A percentile compares a stretch with the other conserved stretches of the same genome.
Conservation (phyloP, 2,888 invertebrate genomes). For the Aphodius sticticus region DNA sequence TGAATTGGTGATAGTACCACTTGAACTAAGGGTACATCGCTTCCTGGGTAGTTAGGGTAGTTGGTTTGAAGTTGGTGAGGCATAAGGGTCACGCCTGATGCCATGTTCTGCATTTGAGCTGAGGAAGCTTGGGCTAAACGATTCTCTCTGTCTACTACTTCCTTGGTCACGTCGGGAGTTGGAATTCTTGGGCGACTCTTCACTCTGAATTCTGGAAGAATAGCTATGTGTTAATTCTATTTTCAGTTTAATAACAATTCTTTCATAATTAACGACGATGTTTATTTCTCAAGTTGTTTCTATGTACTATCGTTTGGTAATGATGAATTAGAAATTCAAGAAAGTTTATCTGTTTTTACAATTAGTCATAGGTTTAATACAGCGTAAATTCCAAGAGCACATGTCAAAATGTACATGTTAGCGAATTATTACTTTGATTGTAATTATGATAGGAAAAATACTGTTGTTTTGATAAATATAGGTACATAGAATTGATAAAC, state of each 20-base stretch:
- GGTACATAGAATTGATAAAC: too few species aligned
- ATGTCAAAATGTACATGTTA: too few species aligned
- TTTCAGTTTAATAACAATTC: slow-evolving; percentile 62
- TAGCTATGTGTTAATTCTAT: slow-evolving; percentile 73
- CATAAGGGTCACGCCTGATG: slow-evolving; percentile 74
- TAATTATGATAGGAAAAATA: too few species aligned
- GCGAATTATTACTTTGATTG: too few species aligned
- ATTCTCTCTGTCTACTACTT: slow-evolving; percentile 76
- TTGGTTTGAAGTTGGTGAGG: slow-evolving; percentile 66
- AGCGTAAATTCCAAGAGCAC: too few species aligned
- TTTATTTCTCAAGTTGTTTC: too few species aligned
- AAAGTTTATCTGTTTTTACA: too few species aligned
- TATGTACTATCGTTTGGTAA: too few species aligned
- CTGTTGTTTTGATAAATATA: too few species aligned
- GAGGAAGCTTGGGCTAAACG: slow-evolving; percentile 61
- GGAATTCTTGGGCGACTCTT: slow-evolving; percentile 88
- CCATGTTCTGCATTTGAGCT: slow-evolving; percentile 54
- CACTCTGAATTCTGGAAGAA: slow-evolving; percentile 54
- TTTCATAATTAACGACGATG: too few species aligned
- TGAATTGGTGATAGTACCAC: slow-evolving; percentile 85
- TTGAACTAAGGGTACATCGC: slow-evolving; percentile 77
- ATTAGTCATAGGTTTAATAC: too few species aligned
- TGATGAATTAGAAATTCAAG: too few species aligned
- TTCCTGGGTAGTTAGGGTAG: slow-evolving; percentile 57
- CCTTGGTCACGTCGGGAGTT: slow-evolving; percentile 87